Conservation (phyloP, 2,888 invertebrate species). For the Barypeithes pellucidus region DNA sequence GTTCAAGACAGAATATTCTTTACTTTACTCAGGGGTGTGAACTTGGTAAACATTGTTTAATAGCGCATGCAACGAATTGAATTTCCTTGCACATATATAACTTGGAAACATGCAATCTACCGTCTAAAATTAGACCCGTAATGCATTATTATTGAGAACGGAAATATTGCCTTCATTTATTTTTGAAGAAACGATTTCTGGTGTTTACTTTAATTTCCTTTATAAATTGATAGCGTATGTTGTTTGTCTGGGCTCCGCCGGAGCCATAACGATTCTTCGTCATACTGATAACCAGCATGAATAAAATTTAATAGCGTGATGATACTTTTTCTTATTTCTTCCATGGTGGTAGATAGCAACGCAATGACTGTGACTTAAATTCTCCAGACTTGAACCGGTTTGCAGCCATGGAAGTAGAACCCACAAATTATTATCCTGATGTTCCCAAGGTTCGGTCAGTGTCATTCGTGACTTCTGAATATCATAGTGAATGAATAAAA, state of each 20-base stretch:
- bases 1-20: conserved; percentile 56
- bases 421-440: no score
- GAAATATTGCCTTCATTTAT: conserved; percentile 27
- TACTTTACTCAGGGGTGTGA: conserved; percentile 64
- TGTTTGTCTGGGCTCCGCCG: neutral
- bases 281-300: no score
- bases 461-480: no score
- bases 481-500: no score
- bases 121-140: conserved; percentile 33
- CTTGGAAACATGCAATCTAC: conserved; percentile 52
- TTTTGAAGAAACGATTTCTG: neutral
- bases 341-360: no score
- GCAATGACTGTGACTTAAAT: no score
- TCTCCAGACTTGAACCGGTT: no score
- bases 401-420: no score
- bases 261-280: no score
- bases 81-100: conserved; percentile 65
- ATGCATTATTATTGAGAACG: conserved; percentile 4
- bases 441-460: no score
- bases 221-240: neutral
- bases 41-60: conserved; percentile 66
- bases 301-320: no score
- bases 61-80: conserved; percentile 65
- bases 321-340: no score
- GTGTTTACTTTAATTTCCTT: neutral